Evolutionary conservation across 2,888 invertebrate genomes (phyloP), one percentile per base, ranked within the genome.

Genomic region (Volucella bombylans): DNA sequence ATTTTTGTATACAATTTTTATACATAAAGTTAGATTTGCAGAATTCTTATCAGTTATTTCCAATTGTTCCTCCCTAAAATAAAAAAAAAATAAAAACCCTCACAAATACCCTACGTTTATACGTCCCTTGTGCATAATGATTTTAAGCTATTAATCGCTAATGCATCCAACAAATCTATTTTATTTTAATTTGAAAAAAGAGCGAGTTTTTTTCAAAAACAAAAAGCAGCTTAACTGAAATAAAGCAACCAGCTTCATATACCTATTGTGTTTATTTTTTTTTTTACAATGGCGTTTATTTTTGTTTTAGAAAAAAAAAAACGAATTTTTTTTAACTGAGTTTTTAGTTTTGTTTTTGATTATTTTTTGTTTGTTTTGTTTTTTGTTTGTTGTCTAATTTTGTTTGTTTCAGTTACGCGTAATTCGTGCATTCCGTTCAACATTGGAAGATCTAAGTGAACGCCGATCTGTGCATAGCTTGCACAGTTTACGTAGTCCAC

Each of bases 401-500:
- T 89, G 87, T 90, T 89, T 90, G 90, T 97, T 97, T 94, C 98
- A 99, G 99, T 96, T 99, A 94, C 97, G 99, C 94, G 99, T 99
- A 94, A 98, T 99, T 94, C 97, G 98, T 94, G 99, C 99, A 93
- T 99, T 99, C 97, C 98, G 97, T 94, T 98, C 98, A 91, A 98
- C 96, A 92, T 95, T 99, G 95, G 99, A 99, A 95, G 99, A 99
- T 94, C 94, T 99, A 94, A 99, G 98, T 94, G 99, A 99, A 94
- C 96, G 98, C 91, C 97, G 99, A 93, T 98, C 98, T 93, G 96
- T 98, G 93, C 98, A 98, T 95, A 98, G 98, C 94, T 95, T 97
- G 93, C 97, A 97, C 93, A 97, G 97, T 92, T 95, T 97, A 93
- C 96, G 96, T 94, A 96, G 95, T 93, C 94, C 95, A 89, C 94